Conservation (phyloP, 2,113 vertebrate species). For the Phrynosoma platyrhinos region DNA sequence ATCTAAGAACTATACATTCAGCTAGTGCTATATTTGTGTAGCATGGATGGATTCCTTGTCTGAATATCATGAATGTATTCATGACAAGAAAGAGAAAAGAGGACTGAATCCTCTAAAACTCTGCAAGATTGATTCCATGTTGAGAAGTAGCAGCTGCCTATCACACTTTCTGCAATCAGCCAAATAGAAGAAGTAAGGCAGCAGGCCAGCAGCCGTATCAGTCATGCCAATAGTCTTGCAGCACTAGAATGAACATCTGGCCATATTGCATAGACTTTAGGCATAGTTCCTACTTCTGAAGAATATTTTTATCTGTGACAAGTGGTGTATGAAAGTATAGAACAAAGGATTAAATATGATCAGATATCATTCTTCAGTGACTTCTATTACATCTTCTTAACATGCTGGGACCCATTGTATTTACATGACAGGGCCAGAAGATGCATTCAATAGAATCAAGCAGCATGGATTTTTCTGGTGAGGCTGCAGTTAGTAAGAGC, state of each 20-base stretch:
- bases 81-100: conserved; percentile 9
- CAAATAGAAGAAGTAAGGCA: neutral
- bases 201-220: neutral
- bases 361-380: neutral
- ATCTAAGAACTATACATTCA: no score
- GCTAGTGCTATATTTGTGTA: no score
- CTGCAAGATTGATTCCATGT: neutral
- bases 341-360: neutral
- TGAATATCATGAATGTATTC: neutral
- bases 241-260: conserved; percentile 21
- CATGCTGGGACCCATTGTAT: neutral
- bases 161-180: neutral
- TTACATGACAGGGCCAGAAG: neutral
- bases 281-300: neutral
- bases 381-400: neutral
- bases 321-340: neutral
- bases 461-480: neutral
- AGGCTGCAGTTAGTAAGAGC: neutral
- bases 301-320: neutral
- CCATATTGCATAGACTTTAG: neutral
- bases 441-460: neutral
- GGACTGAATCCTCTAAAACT: neutral
- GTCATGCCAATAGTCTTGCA: neutral
- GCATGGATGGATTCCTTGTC: no score
- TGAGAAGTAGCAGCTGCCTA: neutral